Base-by-base conservation (phyloP, 2,888 invertebrate genomes). In the Acronicta leporina region DNA sequence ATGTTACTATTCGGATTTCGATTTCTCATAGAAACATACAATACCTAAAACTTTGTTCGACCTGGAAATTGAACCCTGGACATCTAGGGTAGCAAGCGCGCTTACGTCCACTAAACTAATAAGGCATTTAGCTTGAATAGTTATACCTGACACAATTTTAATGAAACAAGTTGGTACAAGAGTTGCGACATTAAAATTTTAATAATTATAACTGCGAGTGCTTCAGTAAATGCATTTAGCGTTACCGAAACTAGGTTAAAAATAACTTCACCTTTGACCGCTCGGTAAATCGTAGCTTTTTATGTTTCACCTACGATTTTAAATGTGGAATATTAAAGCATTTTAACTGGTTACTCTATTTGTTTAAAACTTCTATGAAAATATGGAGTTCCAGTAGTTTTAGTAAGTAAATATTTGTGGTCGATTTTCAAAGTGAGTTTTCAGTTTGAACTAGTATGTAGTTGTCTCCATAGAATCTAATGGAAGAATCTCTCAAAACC, bases 191-290 rank as follows among this genome's bases (percentile, higher is more conserved):
- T 52, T 38, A n/a, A 38, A 38, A 51, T 67, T 58, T 40, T 45
- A 66, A 52, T 40, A n/a, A n/a, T n/a, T n/a, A 44, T 30, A 59
- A 49, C 42, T 45, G 40, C n/a, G 9, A 38, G 33, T 42, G 20
- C 60, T 49, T 45, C 35, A 68, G 46, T 57, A 67, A 67, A 71
- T 58, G 58, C 66, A 63, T 62, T 77, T 63, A 63, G 62, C 47
- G 56, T 63, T 51, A 48, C 44, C 15, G 42, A 59, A 75, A 75
- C 75, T 75, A 58, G 75, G 72, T 75, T 75, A 75, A 75, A 76
- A 65, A 77, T 73, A 75, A 71, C 58, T 66, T 59, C 27, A 44
- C 61, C 52, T 77, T 67, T 71, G 67, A 71, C 75, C 53, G 46
- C 49, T 56, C 25, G 42, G 72, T 60, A 70, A 77, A 71, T 62